These are phyloP conservation scores for Chlamydotis undulata DNA, from an alignment of 2,113 vertebrate genomes.

Conservation along the genomic window DNA sequence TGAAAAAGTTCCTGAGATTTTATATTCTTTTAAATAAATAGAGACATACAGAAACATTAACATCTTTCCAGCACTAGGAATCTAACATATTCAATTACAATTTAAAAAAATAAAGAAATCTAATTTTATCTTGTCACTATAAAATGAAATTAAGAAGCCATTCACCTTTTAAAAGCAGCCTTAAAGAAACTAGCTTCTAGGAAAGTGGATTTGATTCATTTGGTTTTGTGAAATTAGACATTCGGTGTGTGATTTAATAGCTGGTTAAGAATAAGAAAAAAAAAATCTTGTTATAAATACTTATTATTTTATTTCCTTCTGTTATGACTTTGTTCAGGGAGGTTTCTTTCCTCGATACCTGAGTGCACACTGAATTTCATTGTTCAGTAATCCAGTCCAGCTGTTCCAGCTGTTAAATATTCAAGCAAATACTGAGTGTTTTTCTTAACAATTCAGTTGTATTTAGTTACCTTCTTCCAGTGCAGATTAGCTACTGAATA, in stretches of 20 bases:
- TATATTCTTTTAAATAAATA: neutral
- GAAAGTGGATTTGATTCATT: neutral
- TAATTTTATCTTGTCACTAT: neutral
- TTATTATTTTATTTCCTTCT: constrained; percentile 31
- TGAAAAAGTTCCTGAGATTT: constrained; percentile 11
- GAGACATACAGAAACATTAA: neutral
- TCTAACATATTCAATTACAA: neutral
- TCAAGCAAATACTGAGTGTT: constrained; percentile 47
- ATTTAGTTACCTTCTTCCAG: constrained; percentile 58
- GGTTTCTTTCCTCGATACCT: neutral
- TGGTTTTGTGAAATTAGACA: neutral
- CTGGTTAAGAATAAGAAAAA: neutral
- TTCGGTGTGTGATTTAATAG: constrained; percentile 11
- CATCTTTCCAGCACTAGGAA: neutral
- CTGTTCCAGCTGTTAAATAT: constrained; percentile 65
- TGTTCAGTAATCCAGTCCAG: constrained; percentile 59
- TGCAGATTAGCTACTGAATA: constrained; percentile 65
- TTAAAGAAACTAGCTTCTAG: neutral
- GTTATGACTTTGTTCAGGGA: constrained; percentile 13
- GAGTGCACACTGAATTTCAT: constrained; percentile 39
- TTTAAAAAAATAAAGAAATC: neutral
- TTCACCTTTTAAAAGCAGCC: neutral
- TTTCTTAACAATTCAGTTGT: constrained; percentile 65
- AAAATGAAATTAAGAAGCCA: constrained; percentile 22
- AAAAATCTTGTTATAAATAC: neutral